Base-by-base conservation (phyloP, 2,888 invertebrate species). In the Andrena chrysosceles region DNA sequence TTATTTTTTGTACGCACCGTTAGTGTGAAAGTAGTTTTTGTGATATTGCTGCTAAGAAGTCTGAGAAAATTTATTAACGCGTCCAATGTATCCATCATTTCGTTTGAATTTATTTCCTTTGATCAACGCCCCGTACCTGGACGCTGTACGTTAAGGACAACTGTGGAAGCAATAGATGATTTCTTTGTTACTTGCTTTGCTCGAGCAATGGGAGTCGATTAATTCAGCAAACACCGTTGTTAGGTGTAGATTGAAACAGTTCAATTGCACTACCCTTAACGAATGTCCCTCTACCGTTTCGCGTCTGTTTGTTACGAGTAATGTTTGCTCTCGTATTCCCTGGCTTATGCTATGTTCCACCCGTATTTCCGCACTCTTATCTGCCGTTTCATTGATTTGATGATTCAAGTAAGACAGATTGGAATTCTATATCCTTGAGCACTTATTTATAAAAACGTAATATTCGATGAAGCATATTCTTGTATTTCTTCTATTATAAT, bases 321-420 rank as follows among this genome's bases (percentile, higher is more conserved):
- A 84, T 75, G 73, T 81, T 81, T 88, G 85, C 88, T 84, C 85
- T 81, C 83, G 85, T 90, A 87, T 88, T 83, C 77, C 86, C 87
- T 90, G 89, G 89, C 89, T 91, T 91, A 85, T 89, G 89, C 89
- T 90, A 85, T 90, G 88, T 89, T 85, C 73, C 83, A 85, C 85
- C 87, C 83, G 77, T 87, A 85, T 87, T 42, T 82, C 62, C 83
- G 86, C 86, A 89, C 87, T 87, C 70, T 85, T 85, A 87, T 85
- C 84, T 84, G 81, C 75, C 79, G 63, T 80, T 77, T 69, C 71
- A 54, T 83, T 76, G 56, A 73, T 67, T 56, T n/a, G n/a, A 56
- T 20, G 8, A 66, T 66, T 63, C 59, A 2, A 31, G 49, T 35
- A 16, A 62, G 52, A 29, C 63, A 48, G 31, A 49, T 62, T 20